Evolutionary conservation across 2,113 vertebrate genomes (phyloP).

Genomic region (Machaerirhynchus nigripectus): DNA sequence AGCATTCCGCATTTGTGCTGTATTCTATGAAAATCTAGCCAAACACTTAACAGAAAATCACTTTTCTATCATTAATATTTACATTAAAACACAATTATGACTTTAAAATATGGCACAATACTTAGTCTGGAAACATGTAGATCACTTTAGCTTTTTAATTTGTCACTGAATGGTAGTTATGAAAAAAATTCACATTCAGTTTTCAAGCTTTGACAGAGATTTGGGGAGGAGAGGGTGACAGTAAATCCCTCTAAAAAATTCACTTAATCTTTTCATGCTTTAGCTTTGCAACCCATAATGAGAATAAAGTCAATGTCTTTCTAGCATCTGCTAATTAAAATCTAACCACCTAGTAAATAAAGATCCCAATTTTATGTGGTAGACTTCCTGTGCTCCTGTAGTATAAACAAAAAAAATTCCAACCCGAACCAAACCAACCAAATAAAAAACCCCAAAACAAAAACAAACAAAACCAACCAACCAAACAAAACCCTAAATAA

Average conservation of each 20-base stretch:
- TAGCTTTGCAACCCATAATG: neutral
- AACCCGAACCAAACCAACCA: neutral
- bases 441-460: neutral
- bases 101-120: neutral
- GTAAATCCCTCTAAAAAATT: neutral
- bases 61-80: neutral
- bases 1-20: neutral
- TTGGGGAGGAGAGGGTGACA: neutral
- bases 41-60: neutral
- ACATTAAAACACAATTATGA: neutral
- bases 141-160: neutral
- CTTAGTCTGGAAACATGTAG: neutral
- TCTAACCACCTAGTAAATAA: neutral
- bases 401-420: neutral
- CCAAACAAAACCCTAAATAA: neutral
- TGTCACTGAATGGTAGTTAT: neutral
- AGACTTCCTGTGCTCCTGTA: neutral
- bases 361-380: neutral
- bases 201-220: neutral
- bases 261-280: neutral
- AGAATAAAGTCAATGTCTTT: neutral
- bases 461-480: neutral
- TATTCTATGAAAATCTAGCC: neutral
- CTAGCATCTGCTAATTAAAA: neutral
- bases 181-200: neutral